These are phyloP conservation scores for Mobula birostris DNA, from an alignment of 2,113 vertebrate genomes.

Conservation along the genomic window DNA sequence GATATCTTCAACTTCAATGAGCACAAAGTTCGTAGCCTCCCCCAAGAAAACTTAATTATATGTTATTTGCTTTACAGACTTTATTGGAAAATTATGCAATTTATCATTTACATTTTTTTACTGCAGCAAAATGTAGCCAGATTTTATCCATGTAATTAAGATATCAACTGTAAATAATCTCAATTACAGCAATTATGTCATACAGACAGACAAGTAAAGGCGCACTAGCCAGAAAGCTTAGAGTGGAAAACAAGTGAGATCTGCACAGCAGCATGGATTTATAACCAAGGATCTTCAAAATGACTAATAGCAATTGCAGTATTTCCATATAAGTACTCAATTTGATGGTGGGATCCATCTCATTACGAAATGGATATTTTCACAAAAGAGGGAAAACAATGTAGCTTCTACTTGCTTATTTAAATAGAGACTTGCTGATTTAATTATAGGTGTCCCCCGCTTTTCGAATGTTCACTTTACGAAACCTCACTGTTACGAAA, in stretches of 20 bases:
- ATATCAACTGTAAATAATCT: background rate
- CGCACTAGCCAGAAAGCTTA: too few relatives aligned
- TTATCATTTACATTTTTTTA: background rate
- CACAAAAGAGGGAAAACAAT: background rate
- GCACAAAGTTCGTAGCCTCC: background rate
- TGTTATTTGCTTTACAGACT: background rate
- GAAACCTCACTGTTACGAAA: too few relatives aligned
- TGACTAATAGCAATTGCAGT: background rate
- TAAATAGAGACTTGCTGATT: background rate
- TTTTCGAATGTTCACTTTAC: too few relatives aligned
- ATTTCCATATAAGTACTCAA: background rate
- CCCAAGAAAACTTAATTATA: background rate
- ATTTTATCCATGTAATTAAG: conserved; percentile 20
- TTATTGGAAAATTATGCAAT: background rate
- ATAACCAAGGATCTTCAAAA: background rate
- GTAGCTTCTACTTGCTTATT: background rate
- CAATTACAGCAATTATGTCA: background rate
- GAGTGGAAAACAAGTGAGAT: background rate
- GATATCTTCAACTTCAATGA: background rate
- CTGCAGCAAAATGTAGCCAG: background rate
- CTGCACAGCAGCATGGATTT: background rate
- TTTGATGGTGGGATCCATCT: background rate
- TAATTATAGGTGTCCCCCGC: too few relatives aligned
- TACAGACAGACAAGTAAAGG: background rate
- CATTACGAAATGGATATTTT: background rate